These are phyloP conservation scores for Meles meles DNA, from an alignment of 2,113 vertebrate genomes.

Conservation along the genomic window DNA sequence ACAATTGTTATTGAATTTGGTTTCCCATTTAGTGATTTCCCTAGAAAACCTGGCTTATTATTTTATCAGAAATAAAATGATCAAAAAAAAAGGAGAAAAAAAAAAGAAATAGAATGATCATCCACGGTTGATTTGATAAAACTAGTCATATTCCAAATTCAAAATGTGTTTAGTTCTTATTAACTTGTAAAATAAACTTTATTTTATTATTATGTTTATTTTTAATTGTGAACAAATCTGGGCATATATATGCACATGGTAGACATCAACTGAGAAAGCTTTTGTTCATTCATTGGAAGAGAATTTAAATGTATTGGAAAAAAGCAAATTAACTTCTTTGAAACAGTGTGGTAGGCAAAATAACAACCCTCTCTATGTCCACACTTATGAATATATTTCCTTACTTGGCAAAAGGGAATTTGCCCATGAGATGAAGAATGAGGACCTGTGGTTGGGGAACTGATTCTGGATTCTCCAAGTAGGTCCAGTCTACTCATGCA, in stretches of 20 bases:
- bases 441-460: background rate
- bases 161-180: background rate
- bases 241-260: background rate
- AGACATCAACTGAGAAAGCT: background rate
- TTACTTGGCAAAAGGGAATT: background rate
- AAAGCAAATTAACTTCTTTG: background rate
- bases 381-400: background rate
- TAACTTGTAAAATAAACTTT: background rate
- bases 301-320: background rate
- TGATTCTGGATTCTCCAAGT: background rate
- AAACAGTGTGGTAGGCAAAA: background rate
- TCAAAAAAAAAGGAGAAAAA: background rate
- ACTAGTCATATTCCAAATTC: background rate
- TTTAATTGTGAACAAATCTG: background rate
- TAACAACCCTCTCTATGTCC: background rate
- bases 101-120: slow-evolving; percentile 44
- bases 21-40: slow-evolving; percentile 54
- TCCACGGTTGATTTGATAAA: background rate
- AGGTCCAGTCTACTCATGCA: rapidly evolving
- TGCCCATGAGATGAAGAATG: background rate
- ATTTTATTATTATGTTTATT: background rate
- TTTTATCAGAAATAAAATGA: slow-evolving; percentile 51
- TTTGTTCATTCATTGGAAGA: background rate
- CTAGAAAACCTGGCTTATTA: slow-evolving; percentile 26
- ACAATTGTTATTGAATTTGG: slow-evolving; percentile 54